Percentiles rank a stretch among this genome's conserved stretches.
Evolutionary conservation across 2,113 vertebrate species (phyloP).

Genomic region (Sinocyclocheilus rhinocerous): DNA sequence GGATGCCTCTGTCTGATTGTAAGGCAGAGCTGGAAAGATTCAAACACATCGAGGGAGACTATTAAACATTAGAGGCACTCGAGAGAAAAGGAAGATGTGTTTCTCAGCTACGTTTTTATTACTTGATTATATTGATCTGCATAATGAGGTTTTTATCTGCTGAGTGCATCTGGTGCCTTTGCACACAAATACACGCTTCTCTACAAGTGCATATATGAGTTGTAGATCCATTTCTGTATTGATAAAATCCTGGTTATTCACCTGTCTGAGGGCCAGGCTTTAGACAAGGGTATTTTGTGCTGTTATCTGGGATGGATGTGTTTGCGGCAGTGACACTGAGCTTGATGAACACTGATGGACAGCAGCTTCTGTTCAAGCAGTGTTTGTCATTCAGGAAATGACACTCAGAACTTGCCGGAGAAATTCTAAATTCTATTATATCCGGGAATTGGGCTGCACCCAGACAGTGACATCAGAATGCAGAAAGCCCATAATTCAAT

Average conservation of each 20-base stretch:
- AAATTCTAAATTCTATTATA: slow-evolving; percentile 1
- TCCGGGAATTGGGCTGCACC: neutral
- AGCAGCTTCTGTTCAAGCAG: neutral
- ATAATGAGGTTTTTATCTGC: neutral
- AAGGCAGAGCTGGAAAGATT: neutral
- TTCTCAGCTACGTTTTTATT: neutral
- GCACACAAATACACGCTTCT: neutral
- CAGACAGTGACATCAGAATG: neutral
- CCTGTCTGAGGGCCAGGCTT: neutral
- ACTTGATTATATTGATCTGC: neutral
- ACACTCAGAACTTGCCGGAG: neutral
- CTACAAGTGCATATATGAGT: neutral
- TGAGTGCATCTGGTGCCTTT: slow-evolving; percentile 7
- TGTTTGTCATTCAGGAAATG: slow-evolving; percentile 13
- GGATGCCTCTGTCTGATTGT: neutral
- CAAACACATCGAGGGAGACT: neutral
- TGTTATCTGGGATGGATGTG: neutral
- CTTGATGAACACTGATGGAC: neutral
- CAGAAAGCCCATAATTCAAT: slow-evolving; percentile 10
- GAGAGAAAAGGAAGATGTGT: neutral
- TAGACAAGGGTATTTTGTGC: neutral
- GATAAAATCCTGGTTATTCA: neutral
- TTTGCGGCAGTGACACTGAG: neutral
- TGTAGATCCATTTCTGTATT: neutral
- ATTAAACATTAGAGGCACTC: neutral